phyloP scores from a whole-genome alignment of 1,140 invertebrate species.

The Magallana angulata region DNA sequence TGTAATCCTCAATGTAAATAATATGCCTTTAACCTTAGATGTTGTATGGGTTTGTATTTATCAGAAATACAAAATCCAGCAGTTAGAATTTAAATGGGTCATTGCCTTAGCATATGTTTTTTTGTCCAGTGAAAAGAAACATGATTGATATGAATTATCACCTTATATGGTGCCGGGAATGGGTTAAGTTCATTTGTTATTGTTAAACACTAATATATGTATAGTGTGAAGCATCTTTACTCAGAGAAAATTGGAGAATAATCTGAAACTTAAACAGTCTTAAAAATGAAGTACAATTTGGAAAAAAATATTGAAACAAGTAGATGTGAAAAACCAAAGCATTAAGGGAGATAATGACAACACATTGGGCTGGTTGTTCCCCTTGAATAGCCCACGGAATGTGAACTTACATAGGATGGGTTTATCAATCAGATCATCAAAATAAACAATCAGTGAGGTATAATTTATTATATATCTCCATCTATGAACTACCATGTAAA shows the following conservation, averaged over 20 bases:
- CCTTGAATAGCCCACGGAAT: neutral
- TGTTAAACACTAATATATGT: too few species aligned
- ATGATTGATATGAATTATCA: neutral
- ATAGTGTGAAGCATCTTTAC: neutral
- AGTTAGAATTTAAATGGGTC: constrained; percentile 21
- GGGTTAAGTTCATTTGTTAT: neutral
- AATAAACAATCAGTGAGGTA: neutral
- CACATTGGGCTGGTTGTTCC: neutral
- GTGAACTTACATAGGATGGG: neutral
- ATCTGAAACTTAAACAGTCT: neutral
- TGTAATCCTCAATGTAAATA: constrained; percentile 12
- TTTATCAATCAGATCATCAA: neutral
- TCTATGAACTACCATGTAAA: constrained; percentile 10
- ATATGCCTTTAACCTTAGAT: neutral
- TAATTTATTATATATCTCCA: constrained; percentile 13
- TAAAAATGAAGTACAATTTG: too few species aligned
- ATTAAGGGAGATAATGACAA: too few species aligned
- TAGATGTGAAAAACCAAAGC: too few species aligned
- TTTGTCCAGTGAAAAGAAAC: neutral
- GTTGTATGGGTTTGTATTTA: neutral
- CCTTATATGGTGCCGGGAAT: neutral
- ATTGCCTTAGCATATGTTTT: neutral
- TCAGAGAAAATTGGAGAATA: neutral
- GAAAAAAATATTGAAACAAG: too few species aligned
- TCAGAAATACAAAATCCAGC: neutral